Evolutionary conservation across 1,140 invertebrate species (phyloP).

Genomic region (Drosophila burlai): DNA sequence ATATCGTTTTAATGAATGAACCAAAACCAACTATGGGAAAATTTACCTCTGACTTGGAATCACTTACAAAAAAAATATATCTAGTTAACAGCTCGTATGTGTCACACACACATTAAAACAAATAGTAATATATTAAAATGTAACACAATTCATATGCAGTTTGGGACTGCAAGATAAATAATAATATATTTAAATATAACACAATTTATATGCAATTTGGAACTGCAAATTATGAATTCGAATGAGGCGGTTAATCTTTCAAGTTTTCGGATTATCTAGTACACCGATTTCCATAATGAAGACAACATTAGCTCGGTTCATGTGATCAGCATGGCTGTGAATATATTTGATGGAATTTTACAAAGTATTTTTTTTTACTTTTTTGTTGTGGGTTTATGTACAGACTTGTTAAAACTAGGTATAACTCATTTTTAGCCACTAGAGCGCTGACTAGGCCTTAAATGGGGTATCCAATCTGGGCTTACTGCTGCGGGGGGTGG

Average conservation of each 20-base stretch:
- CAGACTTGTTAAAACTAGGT: slow-evolving; percentile 48
- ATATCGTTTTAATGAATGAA: slow-evolving; percentile 10
- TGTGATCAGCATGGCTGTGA: slow-evolving; percentile 42
- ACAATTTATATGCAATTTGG: slow-evolving; percentile 35
- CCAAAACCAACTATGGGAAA: not conserved
- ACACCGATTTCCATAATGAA: slow-evolving; percentile 36
- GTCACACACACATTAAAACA: slow-evolving; percentile 19
- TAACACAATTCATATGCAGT: slow-evolving; percentile 20
- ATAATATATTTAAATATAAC: slow-evolving; percentile 1
- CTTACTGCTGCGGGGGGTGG: slow-evolving; percentile 50
- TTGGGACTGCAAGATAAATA: slow-evolving; percentile 4
- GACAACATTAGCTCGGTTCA: slow-evolving; percentile 17
- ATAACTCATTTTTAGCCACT: slow-evolving; percentile 43
- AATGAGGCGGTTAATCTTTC: slow-evolving; percentile 17
- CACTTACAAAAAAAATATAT: not conserved
- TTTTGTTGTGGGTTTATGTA: slow-evolving; percentile 41
- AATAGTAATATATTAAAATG: no score
- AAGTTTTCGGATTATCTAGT: slow-evolving; percentile 18
- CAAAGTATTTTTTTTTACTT: slow-evolving; percentile 8
- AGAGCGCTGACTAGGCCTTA: slow-evolving; percentile 51
- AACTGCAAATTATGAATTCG: slow-evolving; percentile 26
- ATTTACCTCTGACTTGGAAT: not conserved
- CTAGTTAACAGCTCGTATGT: not conserved
- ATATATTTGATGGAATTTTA: slow-evolving; percentile 35
- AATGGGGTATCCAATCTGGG: slow-evolving; percentile 11